Evolutionary conservation across 2,113 vertebrate genomes (phyloP).

Genomic region (Rhea pennata): DNA sequence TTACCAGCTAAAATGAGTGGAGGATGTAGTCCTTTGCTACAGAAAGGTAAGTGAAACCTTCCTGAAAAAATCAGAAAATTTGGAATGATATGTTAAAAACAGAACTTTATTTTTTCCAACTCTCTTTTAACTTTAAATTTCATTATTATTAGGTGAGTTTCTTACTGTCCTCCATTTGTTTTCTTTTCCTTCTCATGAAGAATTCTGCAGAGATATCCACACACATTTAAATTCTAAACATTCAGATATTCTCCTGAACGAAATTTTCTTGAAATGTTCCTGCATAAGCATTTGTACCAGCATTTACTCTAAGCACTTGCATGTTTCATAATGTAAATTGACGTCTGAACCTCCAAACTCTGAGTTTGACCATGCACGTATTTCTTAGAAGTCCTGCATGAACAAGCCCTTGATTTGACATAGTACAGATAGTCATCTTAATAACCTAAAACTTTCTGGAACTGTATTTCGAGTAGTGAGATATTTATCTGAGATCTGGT

Average conservation of each 20-base stretch:
- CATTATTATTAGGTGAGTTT: neutral
- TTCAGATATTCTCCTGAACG: neutral
- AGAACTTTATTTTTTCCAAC: neutral
- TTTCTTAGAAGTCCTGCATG: neutral
- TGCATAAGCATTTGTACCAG: neutral
- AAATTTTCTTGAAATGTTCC: neutral
- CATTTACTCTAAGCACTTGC: neutral
- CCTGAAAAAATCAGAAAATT: neutral
- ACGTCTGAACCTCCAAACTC: neutral
- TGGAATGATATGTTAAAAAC: neutral
- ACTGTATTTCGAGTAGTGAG: neutral
- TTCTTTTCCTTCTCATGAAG: neutral
- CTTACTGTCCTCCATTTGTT: neutral
- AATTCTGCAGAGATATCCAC: neutral
- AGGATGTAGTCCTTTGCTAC: neutral
- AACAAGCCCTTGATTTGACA: neutral
- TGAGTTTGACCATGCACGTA: accelerated
- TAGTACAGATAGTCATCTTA: neutral
- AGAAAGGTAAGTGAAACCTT: neutral
- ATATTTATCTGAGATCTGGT: neutral
- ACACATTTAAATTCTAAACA: neutral
- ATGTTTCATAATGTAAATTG: neutral
- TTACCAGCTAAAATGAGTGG: neutral
- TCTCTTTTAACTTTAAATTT: neutral
- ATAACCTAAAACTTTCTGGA: neutral